These are phyloP conservation scores for Emys orbicularis DNA, from an alignment of 2,797 vertebrate genomes.

Conservation along the genomic window DNA sequence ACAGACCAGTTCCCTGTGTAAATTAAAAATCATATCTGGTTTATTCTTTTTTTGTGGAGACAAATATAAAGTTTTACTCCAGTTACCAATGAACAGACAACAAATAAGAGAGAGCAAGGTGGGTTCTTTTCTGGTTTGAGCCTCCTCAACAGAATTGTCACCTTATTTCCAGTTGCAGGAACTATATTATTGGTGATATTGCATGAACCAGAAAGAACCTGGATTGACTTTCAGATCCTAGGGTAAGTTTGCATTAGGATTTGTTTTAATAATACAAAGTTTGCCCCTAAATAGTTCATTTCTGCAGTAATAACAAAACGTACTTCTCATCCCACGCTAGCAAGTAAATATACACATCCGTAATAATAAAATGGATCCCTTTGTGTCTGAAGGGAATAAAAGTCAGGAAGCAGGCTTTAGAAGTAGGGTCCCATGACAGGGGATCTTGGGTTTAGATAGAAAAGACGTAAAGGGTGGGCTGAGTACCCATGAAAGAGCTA, in stretches of 20 bases:
- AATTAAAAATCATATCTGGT: background rate
- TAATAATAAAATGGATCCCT: background rate
- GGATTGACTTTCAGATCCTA: background rate
- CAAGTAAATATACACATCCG: background rate
- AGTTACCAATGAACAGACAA: background rate
- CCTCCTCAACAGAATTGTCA: background rate
- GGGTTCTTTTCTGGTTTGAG: background rate
- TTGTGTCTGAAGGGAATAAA: background rate
- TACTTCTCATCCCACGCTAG: background rate
- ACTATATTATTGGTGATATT: background rate
- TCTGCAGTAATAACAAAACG: background rate
- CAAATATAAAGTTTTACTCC: background rate
- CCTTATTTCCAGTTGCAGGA: background rate
- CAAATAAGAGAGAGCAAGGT: background rate
- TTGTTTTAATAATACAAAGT: background rate
- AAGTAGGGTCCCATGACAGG: background rate
- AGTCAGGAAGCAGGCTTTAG: background rate
- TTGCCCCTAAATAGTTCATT: background rate
- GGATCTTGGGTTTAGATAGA: background rate
- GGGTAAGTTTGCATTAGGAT: background rate
- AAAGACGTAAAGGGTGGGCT: background rate
- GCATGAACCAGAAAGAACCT: background rate
- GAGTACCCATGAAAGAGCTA: background rate
- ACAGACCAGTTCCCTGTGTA: background rate
- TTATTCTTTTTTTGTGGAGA: background rate